Base-by-base conservation (phyloP, 2,113 vertebrate genomes). In the Phalacrocorax carbo region DNA sequence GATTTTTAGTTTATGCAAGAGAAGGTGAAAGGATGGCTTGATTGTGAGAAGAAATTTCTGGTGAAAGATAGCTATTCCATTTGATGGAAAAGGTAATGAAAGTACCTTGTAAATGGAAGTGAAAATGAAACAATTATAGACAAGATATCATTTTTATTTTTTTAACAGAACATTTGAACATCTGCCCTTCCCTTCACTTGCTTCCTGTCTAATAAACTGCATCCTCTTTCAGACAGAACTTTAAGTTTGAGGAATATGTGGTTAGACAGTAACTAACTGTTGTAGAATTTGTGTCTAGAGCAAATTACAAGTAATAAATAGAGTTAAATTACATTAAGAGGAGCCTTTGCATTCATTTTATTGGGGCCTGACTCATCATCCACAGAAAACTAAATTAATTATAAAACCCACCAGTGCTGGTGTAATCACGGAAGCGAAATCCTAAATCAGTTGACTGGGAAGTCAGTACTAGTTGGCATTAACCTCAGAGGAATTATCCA, bases 271-370 rank as follows among this genome's bases (percentile, higher is more conserved):
- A 92, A 44, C 70, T 89, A 89, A 58, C 25, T 82, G 46, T 52
- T 95, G 51, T 69, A 79, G 55, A 82, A 77, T 92, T 80, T 90
- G 42, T 61, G n/a, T 82, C 36, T 93, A 94, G 34, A 87, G 54
- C 34, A 88, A 95, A 96, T 95, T 69, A 42, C 29, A 75, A 81
- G 20, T 73, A 86, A 94, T 92, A 90, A 90, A 88, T 80, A 78
- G 58, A 81, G 38, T 21, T 90, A 66, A 95, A 88, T 92, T 38
- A 75, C 86, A 81, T 95, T 94, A 86, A 44, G 60, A 70, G 72
- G 88, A 94, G 76, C 71, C 88, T 86, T 81, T 93, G 71, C 69
- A 34, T 93, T 93, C 21, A 21, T 88, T 72, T 86, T 68, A 16
- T 77, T 0, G 1, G 48, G 51, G 64, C 84, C 78, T 97, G 96